phyloP scores from a whole-genome alignment of 2,888 invertebrate genomes.

The Meliscaeva auricollis region DNA sequence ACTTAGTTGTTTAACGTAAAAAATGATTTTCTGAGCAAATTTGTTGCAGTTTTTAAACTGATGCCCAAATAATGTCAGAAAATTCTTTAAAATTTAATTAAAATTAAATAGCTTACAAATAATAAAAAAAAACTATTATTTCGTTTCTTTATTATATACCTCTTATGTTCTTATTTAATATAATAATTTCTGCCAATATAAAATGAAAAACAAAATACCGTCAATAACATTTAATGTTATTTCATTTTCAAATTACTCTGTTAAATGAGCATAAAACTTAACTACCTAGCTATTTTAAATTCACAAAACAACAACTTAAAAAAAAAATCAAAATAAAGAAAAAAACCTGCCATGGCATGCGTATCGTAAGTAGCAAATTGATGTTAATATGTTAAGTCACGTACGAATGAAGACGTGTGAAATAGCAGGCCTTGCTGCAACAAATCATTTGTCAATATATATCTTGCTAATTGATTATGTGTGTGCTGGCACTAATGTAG shows the following conservation, averaged over 20 bases:
- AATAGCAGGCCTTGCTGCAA: conserved; percentile 14
- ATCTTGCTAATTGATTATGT: conserved; percentile 21
- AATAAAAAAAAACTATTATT: too few relatives aligned
- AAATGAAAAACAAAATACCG: background rate
- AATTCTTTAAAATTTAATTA: too few relatives aligned
- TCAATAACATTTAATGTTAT: background rate
- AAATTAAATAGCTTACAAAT: too few relatives aligned
- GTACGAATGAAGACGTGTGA: conserved; percentile 52
- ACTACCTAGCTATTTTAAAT: background rate
- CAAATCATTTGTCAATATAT: conserved; percentile 14
- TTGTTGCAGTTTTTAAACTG: too few relatives aligned
- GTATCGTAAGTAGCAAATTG: conserved; percentile 39
- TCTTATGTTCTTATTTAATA: too few relatives aligned
- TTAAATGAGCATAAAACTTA: conserved; percentile 14
- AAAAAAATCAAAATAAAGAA: background rate
- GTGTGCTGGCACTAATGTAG: conserved; percentile 3
- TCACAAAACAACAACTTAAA: background rate
- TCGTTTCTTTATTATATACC: too few relatives aligned
- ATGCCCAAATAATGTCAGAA: too few relatives aligned
- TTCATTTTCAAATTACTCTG: background rate
- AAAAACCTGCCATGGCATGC: conserved; percentile 10
- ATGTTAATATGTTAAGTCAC: conserved; percentile 67
- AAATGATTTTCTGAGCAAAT: too few relatives aligned
- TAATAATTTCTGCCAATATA: background rate
- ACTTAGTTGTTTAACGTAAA: too few relatives aligned